These are phyloP conservation scores for Trypoxylon attenuatum DNA, from an alignment of 2,888 invertebrate genomes.

Conservation along the genomic window DNA sequence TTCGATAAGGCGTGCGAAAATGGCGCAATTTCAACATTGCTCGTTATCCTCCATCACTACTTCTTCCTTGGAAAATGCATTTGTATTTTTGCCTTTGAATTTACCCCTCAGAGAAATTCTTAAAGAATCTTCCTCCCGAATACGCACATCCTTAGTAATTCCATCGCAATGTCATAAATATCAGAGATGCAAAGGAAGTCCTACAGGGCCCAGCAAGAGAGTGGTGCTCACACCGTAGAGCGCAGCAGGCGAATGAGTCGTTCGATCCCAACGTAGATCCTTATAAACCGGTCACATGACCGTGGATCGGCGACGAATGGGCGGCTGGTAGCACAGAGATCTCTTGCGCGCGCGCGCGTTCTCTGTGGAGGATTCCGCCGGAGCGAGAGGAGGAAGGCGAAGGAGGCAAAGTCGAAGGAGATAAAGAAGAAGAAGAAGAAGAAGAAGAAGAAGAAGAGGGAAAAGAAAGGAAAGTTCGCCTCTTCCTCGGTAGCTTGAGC, in stretches of 20 bases:
- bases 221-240: slow-evolving; percentile 7
- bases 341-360: slow-evolving; percentile 11
- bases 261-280: slow-evolving; percentile 17
- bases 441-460: not conserved
- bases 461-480: slow-evolving; percentile 48
- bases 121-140: too few species aligned
- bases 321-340: slow-evolving; percentile 32
- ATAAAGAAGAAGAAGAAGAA: not conserved
- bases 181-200: not conserved
- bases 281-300: slow-evolving; percentile 54
- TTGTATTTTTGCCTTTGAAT: too few species aligned
- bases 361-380: slow-evolving; percentile 5
- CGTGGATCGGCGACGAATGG: slow-evolving; percentile 37
- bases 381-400: slow-evolving; percentile 5
- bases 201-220: not conserved
- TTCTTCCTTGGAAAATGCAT: too few species aligned
- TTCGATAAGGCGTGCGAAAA: too few species aligned
- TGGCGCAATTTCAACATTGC: too few species aligned
- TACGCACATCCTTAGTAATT: too few species aligned
- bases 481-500: slow-evolving; percentile 64
- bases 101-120: too few species aligned
- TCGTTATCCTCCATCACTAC: too few species aligned
- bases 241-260: slow-evolving; percentile 35
- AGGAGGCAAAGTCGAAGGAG: not conserved
- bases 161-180: too few species aligned